A percentile compares a stretch with the other conserved stretches of the same genome.
These are phyloP conservation scores for Morelia viridis DNA, from an alignment of 2,797 vertebrate genomes.

Conservation along the genomic window DNA sequence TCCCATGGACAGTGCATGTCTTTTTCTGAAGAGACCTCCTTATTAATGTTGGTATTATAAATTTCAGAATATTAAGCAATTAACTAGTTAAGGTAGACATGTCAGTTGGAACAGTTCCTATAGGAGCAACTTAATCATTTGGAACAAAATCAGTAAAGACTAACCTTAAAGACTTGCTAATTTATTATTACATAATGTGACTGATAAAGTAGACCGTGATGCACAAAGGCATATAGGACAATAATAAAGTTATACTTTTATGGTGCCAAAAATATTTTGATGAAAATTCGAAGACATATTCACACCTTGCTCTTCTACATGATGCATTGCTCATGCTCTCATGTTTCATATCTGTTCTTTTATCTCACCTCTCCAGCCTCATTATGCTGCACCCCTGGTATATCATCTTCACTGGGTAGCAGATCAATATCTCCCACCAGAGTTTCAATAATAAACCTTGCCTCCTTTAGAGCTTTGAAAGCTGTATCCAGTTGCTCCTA, in stretches of 20 bases:
- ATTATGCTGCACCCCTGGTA: neutral
- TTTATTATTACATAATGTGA: neutral
- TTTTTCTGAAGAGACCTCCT: neutral
- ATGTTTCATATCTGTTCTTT: neutral
- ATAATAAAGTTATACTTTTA: neutral
- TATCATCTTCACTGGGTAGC: neutral
- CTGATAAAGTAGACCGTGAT: neutral
- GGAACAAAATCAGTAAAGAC: neutral
- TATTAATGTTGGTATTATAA: neutral
- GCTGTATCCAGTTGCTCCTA: slow-evolving; percentile 31
- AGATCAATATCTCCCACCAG: neutral
- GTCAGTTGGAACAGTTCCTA: neutral
- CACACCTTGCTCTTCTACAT: neutral
- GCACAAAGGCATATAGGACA: neutral
- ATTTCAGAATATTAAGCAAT: neutral
- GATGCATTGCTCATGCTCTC: neutral
- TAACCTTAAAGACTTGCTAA: neutral
- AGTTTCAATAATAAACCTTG: slow-evolving; percentile 3
- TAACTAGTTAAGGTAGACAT: fast-evolving
- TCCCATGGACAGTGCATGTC: neutral
- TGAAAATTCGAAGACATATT: neutral
- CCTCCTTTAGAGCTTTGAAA: slow-evolving; percentile 16
- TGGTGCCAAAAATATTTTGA: neutral
- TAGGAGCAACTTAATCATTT: neutral
- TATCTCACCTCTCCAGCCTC: slow-evolving; percentile 26